These are phyloP conservation scores for Helicoverpa assulta DNA, from an alignment of 2,888 invertebrate species.

Conservation along the genomic window DNA sequence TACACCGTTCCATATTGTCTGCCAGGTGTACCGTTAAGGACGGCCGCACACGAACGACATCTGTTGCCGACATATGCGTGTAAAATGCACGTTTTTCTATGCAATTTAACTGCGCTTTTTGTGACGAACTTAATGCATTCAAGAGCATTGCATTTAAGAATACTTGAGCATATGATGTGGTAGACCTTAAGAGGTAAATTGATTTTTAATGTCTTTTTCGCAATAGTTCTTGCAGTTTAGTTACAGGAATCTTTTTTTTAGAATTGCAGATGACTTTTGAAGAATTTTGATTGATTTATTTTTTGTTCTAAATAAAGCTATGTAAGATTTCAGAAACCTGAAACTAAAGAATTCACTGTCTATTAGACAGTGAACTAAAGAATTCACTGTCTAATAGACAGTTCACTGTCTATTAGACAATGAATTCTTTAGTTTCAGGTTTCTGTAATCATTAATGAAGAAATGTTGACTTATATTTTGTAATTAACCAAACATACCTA, in stretches of 20 bases:
- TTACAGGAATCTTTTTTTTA: background rate
- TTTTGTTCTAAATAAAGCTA: background rate
- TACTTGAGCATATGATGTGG: slow-evolving; percentile 7
- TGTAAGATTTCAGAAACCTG: background rate
- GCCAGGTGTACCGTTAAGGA: slow-evolving; percentile 66
- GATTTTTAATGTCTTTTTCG: slow-evolving; percentile 16
- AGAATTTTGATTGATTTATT: background rate
- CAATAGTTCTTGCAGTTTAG: background rate
- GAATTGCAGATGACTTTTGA: background rate
- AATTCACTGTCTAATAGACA: too few species aligned
- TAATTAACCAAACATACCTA: too few species aligned
- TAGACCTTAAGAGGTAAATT: slow-evolving; percentile 8
- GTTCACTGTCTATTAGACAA: too few species aligned
- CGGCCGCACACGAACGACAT: slow-evolving; percentile 60
- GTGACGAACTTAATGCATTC: slow-evolving; percentile 2
- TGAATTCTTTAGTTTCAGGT: too few species aligned
- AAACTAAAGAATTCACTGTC: too few species aligned
- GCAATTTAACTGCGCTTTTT: slow-evolving; percentile 47
- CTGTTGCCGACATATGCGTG: slow-evolving; percentile 72
- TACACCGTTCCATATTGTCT: slow-evolving; percentile 57
- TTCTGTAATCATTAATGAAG: too few species aligned
- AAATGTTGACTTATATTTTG: too few species aligned
- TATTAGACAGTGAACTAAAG: too few species aligned
- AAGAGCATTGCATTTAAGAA: background rate
- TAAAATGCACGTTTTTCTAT: slow-evolving; percentile 54